These are phyloP conservation scores for Hydropotes inermis DNA, from an alignment of 2,113 vertebrate genomes.

Conservation along the genomic window DNA sequence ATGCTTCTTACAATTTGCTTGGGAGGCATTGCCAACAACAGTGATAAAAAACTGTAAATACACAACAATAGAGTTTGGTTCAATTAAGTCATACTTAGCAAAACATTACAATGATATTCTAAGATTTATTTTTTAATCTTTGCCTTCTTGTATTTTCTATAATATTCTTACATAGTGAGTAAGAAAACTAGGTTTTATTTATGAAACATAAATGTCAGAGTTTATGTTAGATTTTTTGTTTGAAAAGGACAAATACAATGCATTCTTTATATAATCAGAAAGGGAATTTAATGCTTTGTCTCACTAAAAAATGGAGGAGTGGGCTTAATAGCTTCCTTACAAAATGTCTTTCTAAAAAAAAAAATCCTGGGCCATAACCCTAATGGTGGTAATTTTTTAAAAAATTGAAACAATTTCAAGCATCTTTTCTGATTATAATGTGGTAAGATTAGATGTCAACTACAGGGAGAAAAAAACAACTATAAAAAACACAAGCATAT, in stretches of 20 bases:
- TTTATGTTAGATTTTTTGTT: not conserved
- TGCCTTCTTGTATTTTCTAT: not conserved
- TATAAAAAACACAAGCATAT: not conserved
- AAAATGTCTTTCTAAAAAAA: not conserved
- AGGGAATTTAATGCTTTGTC: not conserved
- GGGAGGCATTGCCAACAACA: not conserved
- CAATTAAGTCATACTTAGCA: not conserved
- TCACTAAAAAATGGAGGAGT: not conserved
- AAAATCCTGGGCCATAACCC: not conserved
- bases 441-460: not conserved
- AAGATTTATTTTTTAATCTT: not conserved
- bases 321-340: not conserved
- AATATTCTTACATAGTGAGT: not conserved
- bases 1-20: not conserved
- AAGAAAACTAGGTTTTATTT: not conserved
- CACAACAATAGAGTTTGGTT: not conserved
- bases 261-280: not conserved
- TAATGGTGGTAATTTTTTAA: not conserved
- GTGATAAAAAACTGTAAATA: not conserved
- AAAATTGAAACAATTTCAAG: not conserved
- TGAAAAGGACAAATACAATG: not conserved
- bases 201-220: not conserved
- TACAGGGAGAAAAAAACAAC: not conserved
- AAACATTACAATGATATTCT: not conserved
- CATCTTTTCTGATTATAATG: not conserved